phyloP scores from a whole-genome alignment of 1,140 invertebrate species.

The Arion vulgaris region DNA sequence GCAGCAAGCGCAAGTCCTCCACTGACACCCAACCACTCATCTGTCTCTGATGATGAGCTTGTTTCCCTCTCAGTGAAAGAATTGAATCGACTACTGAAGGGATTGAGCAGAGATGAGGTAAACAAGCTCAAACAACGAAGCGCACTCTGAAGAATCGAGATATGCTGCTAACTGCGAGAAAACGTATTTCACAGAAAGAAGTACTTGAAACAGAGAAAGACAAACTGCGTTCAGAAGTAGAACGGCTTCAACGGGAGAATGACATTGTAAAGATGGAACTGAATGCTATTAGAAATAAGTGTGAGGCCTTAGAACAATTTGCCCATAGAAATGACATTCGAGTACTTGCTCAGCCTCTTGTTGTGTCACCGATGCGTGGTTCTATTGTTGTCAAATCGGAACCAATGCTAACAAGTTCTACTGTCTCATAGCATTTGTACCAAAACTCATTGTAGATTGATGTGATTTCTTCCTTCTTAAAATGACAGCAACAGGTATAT shows the following conservation, averaged over 20 bases:
- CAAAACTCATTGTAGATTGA: background rate
- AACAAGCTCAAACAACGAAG: constrained; percentile 94
- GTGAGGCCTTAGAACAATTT: constrained; percentile 66
- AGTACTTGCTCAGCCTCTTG: constrained; percentile 49
- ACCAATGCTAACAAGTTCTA: constrained; percentile 44
- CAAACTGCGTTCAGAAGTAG: constrained; percentile 63
- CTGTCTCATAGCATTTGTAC: constrained; percentile 30
- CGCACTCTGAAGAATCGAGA: constrained; percentile 98
- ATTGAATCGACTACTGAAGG: constrained; percentile 94
- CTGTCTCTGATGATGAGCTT: constrained; percentile 83
- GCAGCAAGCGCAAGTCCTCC: constrained; percentile 21
- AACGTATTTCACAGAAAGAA: constrained; percentile 71
- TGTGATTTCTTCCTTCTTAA: background rate
- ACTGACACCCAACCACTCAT: constrained; percentile 23
- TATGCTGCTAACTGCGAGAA: constrained; percentile 97
- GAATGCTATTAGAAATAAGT: constrained; percentile 64
- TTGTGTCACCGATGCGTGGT: constrained; percentile 51
- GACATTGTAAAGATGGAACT: constrained; percentile 69
- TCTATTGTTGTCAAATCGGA: constrained; percentile 60
- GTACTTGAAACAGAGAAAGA: constrained; percentile 84
- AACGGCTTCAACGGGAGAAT: constrained; percentile 67
- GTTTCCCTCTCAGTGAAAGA: constrained; percentile 93
- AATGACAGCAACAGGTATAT: background rate
- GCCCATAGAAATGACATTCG: constrained; percentile 64
- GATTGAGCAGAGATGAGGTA: constrained; percentile 90